Percentiles rank a stretch among this genome's conserved stretches.
Conservation (phyloP, 1,140 invertebrate genomes). For the Elymnias hypermnestra region DNA sequence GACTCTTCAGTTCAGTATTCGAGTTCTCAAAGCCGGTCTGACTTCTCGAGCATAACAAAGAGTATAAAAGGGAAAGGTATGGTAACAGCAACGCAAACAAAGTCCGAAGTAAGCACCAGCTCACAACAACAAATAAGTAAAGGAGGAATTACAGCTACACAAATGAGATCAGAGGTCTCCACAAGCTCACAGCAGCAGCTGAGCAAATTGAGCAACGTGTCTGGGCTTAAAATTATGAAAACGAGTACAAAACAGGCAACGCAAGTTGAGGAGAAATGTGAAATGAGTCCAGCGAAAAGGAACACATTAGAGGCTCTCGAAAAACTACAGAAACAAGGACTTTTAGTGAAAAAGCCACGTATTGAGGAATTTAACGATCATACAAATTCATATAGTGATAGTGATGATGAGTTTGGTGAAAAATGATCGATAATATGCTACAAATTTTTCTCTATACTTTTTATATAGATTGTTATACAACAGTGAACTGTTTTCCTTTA, state of each 20-base stretch:
- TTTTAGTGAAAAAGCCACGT: constrained; percentile 60
- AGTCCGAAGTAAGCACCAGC: constrained; percentile 38
- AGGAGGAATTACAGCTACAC: constrained; percentile 26
- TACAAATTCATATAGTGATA: constrained; percentile 30
- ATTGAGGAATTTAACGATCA: constrained; percentile 41
- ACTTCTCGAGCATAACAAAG: constrained; percentile 43
- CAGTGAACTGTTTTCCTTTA: too few relatives aligned
- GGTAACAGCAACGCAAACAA: constrained; percentile 36
- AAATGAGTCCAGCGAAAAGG: constrained; percentile 35
- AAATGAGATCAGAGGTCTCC: constrained; percentile 44
- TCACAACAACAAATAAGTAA: constrained; percentile 44
- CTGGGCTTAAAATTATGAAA: constrained; percentile 52
- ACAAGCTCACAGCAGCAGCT: constrained; percentile 41
- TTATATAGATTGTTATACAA: neutral
- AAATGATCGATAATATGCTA: constrained; percentile 16
- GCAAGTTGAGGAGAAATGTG: constrained; percentile 43
- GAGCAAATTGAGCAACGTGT: constrained; percentile 38
- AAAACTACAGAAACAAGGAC: constrained; percentile 59
- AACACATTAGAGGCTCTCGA: constrained; percentile 55
- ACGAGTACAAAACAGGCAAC: constrained; percentile 40
- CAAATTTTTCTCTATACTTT: neutral
- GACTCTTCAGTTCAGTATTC: constrained; percentile 32
- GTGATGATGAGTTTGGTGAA: constrained; percentile 33
- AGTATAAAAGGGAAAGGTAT: constrained; percentile 39
- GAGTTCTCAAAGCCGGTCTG: constrained; percentile 41